These are phyloP conservation scores for Eilema depressum DNA, from an alignment of 2,888 invertebrate species.

Conservation along the genomic window DNA sequence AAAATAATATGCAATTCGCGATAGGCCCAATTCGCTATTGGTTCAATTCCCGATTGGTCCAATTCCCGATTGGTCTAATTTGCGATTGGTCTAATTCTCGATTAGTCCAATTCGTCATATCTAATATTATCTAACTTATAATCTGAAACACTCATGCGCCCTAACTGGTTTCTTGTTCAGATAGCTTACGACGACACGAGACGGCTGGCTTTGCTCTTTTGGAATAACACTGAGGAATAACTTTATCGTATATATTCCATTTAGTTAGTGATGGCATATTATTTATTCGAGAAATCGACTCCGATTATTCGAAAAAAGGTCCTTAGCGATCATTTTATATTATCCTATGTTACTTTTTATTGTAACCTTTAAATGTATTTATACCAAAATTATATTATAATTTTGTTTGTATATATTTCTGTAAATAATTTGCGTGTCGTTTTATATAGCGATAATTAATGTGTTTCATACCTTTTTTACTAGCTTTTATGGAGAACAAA, in stretches of 20 bases:
- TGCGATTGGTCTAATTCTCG: too few relatives aligned
- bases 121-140: constrained; percentile 7
- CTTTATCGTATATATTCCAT: constrained; percentile 26
- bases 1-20: too few relatives aligned
- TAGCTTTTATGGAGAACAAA: not conserved
- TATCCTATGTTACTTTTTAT: too few relatives aligned
- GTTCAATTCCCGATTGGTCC: too few relatives aligned
- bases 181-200: constrained; percentile 48
- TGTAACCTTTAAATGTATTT: not conserved
- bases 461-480: not conserved
- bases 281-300: not conserved
- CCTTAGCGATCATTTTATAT: too few relatives aligned
- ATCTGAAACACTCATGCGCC: constrained; percentile 28
- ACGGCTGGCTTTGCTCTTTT: constrained; percentile 35
- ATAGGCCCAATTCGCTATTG: too few relatives aligned
- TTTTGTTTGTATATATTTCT: not conserved
- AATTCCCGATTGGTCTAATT: too few relatives aligned
- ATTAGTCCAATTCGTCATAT: too few relatives aligned
- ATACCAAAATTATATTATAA: not conserved
- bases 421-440: not conserved
- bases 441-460: not conserved
- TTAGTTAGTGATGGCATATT: not conserved
- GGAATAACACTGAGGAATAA: constrained; percentile 50
- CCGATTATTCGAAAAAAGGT: too few relatives aligned
- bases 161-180: constrained; percentile 25